phyloP scores from a whole-genome alignment of 2,888 invertebrate genomes.

The Deilephila porcellus region DNA sequence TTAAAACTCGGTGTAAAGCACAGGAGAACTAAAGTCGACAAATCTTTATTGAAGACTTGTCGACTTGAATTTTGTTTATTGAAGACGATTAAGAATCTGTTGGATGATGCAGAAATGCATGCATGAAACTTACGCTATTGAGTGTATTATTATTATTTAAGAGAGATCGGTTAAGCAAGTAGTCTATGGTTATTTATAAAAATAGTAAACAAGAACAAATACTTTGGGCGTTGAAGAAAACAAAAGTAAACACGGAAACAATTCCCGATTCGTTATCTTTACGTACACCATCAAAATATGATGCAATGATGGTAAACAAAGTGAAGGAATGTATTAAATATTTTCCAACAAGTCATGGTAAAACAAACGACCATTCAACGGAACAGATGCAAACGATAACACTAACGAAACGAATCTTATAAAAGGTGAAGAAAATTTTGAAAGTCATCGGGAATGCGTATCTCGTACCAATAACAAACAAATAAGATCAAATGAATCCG shows the following conservation, averaged over 20 bases:
- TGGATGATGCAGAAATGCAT: too few species aligned
- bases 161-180: too few species aligned
- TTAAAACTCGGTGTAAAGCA: too few species aligned
- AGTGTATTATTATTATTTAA: too few species aligned
- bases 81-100: too few species aligned
- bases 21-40: too few species aligned
- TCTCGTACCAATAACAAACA: constrained; percentile 50
- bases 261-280: neutral
- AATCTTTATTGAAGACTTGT: too few species aligned
- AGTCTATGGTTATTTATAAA: too few species aligned
- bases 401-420: constrained; percentile 44
- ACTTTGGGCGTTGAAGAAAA: neutral
- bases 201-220: neutral
- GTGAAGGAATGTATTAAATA: neutral
- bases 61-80: too few species aligned
- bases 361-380: constrained; percentile 16
- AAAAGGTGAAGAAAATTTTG: constrained; percentile 41
- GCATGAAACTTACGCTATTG: too few species aligned
- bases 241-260: neutral
- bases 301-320: constrained; percentile 12
- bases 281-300: neutral
- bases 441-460: constrained; percentile 51
- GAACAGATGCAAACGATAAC: constrained; percentile 26
- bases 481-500: constrained; percentile 51
- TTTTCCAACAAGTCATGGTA: constrained; percentile 21